These are phyloP conservation scores for Menidia menidia DNA, from an alignment of 2,797 vertebrate genomes.

Conservation along the genomic window DNA sequence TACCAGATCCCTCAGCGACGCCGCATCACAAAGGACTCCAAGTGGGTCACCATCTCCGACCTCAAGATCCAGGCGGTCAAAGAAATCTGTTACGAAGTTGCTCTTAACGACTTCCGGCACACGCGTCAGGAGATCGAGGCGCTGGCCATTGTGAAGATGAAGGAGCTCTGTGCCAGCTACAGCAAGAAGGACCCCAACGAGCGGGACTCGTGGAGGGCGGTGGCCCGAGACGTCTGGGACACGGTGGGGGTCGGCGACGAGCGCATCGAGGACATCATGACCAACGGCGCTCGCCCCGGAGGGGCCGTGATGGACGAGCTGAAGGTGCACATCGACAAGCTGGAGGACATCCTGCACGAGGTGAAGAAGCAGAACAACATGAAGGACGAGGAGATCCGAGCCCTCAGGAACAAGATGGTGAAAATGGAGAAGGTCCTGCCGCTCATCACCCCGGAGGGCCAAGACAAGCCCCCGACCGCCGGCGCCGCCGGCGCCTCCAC, in stretches of 20 bases:
- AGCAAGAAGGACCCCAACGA: constrained; percentile 98
- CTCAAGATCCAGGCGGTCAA: constrained; percentile 99
- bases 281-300: constrained; percentile 82
- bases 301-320: constrained; percentile 92
- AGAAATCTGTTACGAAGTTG: constrained; percentile 99
- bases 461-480: constrained; percentile 56
- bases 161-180: constrained; percentile 95
- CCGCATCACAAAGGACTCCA: constrained; percentile 97
- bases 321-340: constrained; percentile 96
- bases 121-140: constrained; percentile 98
- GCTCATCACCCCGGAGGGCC: constrained; percentile 84
- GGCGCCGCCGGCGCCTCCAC: neutral
- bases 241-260: constrained; percentile 97
- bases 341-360: constrained; percentile 97
- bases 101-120: constrained; percentile 97
- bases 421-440: constrained; percentile 99
- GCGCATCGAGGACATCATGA: constrained; percentile 90
- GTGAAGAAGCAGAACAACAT: constrained; percentile 98
- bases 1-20: constrained; percentile 97
- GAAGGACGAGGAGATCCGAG: constrained; percentile 98
- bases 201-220: constrained; percentile 96
- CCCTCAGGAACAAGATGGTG: constrained; percentile 95
- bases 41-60: constrained; percentile 99
- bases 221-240: constrained; percentile 98
- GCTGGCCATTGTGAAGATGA: constrained; percentile 98